Conservation (phyloP, 2,888 invertebrate genomes). For the Oegoconia quadripuncta region DNA sequence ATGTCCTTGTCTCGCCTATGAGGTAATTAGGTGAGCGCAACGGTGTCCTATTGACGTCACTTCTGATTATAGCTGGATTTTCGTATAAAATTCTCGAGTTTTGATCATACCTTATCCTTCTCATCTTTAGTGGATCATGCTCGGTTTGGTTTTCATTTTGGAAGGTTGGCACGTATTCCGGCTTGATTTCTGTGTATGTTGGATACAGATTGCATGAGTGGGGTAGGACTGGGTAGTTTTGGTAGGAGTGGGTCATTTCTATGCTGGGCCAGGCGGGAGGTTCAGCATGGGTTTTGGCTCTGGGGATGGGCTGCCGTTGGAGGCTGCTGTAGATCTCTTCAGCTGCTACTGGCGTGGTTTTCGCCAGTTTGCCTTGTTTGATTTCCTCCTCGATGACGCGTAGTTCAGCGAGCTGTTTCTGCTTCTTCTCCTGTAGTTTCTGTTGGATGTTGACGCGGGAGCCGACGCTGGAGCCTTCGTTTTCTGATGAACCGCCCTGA, state of each 20-base stretch:
- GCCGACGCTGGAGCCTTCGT: slow-evolving; percentile 85
- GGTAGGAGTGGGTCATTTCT: slow-evolving; percentile 67
- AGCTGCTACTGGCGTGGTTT: slow-evolving; percentile 72
- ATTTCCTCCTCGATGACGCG: slow-evolving; percentile 90
- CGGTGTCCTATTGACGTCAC: slow-evolving; percentile 43
- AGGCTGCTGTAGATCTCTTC: slow-evolving; percentile 78
- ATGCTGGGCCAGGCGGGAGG: slow-evolving; percentile 74
- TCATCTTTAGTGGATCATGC: slow-evolving; percentile 38
- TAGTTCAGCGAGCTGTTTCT: slow-evolving; percentile 90
- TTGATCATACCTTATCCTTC: slow-evolving; percentile 46
- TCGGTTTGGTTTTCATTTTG: slow-evolving; percentile 29
- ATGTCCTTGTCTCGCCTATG: slow-evolving; percentile 45
- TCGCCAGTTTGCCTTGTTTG: slow-evolving; percentile 87
- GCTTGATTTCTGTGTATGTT: slow-evolving; percentile 66
- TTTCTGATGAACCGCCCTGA: slow-evolving; percentile 84
- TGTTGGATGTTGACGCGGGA: slow-evolving; percentile 91
- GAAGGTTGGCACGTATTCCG: slow-evolving; percentile 48
- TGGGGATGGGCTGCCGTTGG: slow-evolving; percentile 83
- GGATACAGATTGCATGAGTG: slow-evolving; percentile 63
- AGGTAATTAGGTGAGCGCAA: slow-evolving; percentile 55
- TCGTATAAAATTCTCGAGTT: slow-evolving; percentile 56
- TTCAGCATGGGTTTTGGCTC: slow-evolving; percentile 83
- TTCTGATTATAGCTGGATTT: slow-evolving; percentile 50
- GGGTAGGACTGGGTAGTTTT: slow-evolving; percentile 63
- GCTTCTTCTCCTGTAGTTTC: slow-evolving; percentile 92